Evolutionary conservation across 2,888 invertebrate genomes (phyloP), one percentile per base, ranked within the genome.

Genomic region (Caenorhabditis plicata): DNA sequence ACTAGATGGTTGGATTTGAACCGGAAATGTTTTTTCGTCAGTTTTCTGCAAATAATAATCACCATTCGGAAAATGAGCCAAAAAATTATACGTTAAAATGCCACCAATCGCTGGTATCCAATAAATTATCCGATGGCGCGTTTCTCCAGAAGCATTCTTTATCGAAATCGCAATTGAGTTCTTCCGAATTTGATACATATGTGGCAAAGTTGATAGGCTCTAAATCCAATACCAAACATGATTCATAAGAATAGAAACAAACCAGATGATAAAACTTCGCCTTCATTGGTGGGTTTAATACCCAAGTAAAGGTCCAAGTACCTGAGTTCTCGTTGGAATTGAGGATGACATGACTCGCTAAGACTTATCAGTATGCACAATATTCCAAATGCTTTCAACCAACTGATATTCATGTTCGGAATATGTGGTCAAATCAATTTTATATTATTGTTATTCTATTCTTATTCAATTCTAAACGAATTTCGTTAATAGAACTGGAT

Each of bases 31-130:
- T 49, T 78, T 77, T 17, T 63, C 64, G 46, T 79, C 75, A 19
- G 49, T 57, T 48, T 79, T 79, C 58, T 73, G 47, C 23, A 52
- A 40, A 31, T 29, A 41, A 47, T 8, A 39, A 11, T 4, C 4
- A n/a, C 4, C 20, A 22, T 39, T 25, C 17, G 36, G 25, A 15
- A 49, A 29, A 17, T n/a, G n/a, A 39, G 31, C 5, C 15, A 25
- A 22, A 31, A 43, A 29, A 33, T n/a, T 11, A 13, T 35, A 62
- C 65, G 57, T 60, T 55, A 46, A 78, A 79, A 40, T 75, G 60
- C 66, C 75, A 79, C 68, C 77, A 79, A 42, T 79, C 71, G 23
- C 76, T 77, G 3, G 77, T 75, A 50, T 79, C 79, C 35, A 80
- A 50, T 2, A 75, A 61, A 13, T 65, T 68, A 50, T 79, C 79